Evolutionary conservation across 2,797 vertebrate species (phyloP).

Genomic region (Tokudaia muenninki): DNA sequence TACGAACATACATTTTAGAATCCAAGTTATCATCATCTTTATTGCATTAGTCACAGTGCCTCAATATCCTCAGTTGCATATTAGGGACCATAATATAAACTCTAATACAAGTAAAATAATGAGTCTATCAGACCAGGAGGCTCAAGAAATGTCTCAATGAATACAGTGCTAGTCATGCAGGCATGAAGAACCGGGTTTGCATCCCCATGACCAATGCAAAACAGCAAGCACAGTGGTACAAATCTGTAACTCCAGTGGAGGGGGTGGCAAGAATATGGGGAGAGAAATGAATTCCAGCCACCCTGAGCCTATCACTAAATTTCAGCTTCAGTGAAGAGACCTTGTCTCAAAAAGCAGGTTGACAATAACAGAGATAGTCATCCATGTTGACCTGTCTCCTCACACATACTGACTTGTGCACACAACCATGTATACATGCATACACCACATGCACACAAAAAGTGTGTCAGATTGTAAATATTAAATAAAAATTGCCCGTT

Average conservation of each 20-base stretch:
- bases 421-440: neutral
- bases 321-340: neutral
- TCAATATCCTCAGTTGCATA: constrained; percentile 38
- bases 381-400: neutral
- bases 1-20: neutral
- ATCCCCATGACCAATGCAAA: neutral
- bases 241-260: neutral
- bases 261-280: neutral
- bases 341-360: neutral
- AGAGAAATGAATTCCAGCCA: neutral
- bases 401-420: neutral
- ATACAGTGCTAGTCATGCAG: neutral
- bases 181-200: neutral
- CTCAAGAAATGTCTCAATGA: neutral
- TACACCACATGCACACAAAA: neutral
- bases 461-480: neutral
- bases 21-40: constrained; percentile 14
- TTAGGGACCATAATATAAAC: neutral
- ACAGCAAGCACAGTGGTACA: neutral
- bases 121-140: neutral
- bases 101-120: neutral
- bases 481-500: neutral
- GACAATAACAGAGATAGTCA: neutral
- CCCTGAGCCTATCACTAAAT: neutral
- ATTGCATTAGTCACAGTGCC: constrained; percentile 12